Evolutionary conservation across 2,797 vertebrate genomes (phyloP).

Genomic region (Adelosebastes latens): DNA sequence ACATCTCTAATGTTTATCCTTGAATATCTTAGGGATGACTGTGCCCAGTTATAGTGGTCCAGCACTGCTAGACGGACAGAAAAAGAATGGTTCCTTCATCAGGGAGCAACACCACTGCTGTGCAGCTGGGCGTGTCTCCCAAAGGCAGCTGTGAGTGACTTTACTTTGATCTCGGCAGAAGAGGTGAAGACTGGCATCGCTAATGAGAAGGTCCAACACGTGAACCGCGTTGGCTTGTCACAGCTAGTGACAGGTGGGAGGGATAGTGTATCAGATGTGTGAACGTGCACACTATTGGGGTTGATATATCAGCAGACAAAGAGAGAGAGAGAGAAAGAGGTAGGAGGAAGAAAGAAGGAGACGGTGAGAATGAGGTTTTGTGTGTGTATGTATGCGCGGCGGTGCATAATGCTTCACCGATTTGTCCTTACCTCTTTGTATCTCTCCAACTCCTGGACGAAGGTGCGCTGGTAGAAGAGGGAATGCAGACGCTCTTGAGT

Average conservation of each 20-base stretch:
- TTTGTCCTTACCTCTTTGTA: constrained; percentile 91
- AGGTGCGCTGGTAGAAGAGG: constrained; percentile 94
- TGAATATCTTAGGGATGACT: constrained; percentile 14
- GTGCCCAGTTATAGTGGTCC: constrained; percentile 19
- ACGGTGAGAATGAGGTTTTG: constrained; percentile 21
- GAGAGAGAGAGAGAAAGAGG: neutral
- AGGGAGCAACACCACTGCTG: constrained; percentile 47
- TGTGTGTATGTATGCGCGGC: neutral
- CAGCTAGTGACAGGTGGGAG: constrained; percentile 72
- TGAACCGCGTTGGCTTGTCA: constrained; percentile 66
- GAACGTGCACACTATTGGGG: constrained; percentile 63
- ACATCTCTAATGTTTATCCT: constrained; percentile 16
- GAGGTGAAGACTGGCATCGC: constrained; percentile 73
- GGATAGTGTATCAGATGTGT: constrained; percentile 59
- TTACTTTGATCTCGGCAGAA: constrained; percentile 73
- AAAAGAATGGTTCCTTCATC: constrained; percentile 58
- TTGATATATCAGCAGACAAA: constrained; percentile 62
- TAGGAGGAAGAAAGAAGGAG: constrained; percentile 14
- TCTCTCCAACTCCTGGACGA: constrained; percentile 92
- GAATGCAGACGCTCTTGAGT: constrained; percentile 94
- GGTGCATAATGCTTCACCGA: neutral
- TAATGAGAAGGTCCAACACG: constrained; percentile 73
- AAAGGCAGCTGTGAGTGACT: constrained; percentile 68
- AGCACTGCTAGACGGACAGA: constrained; percentile 29
- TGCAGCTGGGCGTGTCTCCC: constrained; percentile 70